A percentile compares a stretch with the other conserved stretches of the same genome.
Conservation (phyloP, 2,888 invertebrate species). For the Philhelius pedissequus region DNA sequence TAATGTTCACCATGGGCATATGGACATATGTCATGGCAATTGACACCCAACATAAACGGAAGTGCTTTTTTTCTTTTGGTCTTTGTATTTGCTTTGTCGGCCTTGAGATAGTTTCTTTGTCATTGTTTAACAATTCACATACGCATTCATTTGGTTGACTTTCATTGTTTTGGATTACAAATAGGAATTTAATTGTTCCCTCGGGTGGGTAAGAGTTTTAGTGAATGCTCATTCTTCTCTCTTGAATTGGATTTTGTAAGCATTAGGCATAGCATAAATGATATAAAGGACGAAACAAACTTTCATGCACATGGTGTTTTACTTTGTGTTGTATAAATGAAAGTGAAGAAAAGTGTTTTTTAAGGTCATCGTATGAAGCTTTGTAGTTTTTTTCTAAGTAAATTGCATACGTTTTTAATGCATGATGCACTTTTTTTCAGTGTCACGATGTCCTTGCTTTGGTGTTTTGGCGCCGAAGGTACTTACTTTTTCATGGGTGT, state of each 20-base stretch:
- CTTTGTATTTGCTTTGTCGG: background rate
- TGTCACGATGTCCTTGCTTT: background rate
- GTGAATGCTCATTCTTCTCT: conserved; percentile 8
- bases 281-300: background rate
- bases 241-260: background rate
- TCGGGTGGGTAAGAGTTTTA: background rate
- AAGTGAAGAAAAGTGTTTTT: background rate
- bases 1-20: background rate
- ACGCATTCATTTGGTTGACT: conserved; percentile 49
- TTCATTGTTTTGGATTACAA: conserved; percentile 39
- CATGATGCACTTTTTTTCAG: background rate
- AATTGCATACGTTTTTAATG: background rate
- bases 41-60: conserved; percentile 37
- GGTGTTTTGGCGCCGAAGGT: background rate
- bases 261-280: background rate
- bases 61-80: conserved; percentile 2
- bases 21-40: conserved; percentile 19
- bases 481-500: background rate
- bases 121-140: conserved; percentile 26
- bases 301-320: background rate
- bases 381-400: background rate
- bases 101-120: conserved; percentile 28
- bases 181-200: conserved; percentile 44
- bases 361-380: background rate
- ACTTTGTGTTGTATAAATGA: background rate